A percentile compares a stretch with the other conserved stretches of the same genome.
phyloP scores from a whole-genome alignment of 2,797 vertebrate species.

The Myotis pilosus region DNA sequence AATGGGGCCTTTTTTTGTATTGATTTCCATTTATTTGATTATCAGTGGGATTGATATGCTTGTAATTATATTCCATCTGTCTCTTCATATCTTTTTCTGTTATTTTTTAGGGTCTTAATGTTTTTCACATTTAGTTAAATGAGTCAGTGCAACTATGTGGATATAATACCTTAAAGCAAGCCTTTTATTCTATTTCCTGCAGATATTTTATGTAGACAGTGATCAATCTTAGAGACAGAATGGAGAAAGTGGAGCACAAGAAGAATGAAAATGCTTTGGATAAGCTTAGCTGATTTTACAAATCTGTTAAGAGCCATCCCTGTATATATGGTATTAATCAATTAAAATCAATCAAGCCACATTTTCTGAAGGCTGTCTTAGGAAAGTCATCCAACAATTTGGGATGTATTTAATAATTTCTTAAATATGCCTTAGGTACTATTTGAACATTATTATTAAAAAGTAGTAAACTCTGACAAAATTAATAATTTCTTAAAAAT shows the following conservation, averaged over 20 bases:
- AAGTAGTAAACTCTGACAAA: not conserved
- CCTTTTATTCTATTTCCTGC: not conserved
- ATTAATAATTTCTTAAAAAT: constrained; percentile 18
- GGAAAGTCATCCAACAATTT: not conserved
- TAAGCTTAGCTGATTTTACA: not conserved
- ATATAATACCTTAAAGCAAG: not conserved
- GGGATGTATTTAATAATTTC: not conserved
- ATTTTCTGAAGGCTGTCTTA: not conserved
- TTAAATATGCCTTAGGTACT: not conserved
- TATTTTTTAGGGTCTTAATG: not conserved
- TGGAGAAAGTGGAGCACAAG: not conserved
- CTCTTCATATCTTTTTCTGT: not conserved
- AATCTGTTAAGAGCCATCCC: not conserved
- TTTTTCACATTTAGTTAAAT: constrained; percentile 4
- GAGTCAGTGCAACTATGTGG: not conserved
- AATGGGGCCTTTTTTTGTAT: not conserved
- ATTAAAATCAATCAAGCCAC: not conserved
- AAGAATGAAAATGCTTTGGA: not conserved
- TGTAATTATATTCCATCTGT: not conserved
- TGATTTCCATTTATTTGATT: constrained; percentile 34
- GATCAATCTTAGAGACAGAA: not conserved
- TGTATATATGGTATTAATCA: not conserved
- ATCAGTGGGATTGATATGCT: not conserved
- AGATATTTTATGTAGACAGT: not conserved
- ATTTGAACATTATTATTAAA: constrained; percentile 3